A percentile compares a stretch with the other conserved stretches of the same genome.
These are phyloP conservation scores for Callimorpha dominula DNA, from an alignment of 2,888 invertebrate genomes.

Conservation along the genomic window DNA sequence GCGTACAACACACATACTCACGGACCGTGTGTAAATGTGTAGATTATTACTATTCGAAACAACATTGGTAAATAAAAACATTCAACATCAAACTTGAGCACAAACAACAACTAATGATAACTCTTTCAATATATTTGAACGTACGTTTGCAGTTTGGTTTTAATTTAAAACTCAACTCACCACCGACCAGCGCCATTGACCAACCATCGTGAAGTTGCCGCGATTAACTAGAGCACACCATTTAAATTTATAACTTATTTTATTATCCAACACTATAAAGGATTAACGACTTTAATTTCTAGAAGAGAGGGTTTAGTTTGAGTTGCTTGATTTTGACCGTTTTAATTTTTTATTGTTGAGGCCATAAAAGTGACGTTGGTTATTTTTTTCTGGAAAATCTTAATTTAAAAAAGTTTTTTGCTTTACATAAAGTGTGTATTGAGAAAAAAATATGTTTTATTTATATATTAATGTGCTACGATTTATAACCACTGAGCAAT, in stretches of 20 bases:
- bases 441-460: too few relatives aligned
- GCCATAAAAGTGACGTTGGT: constrained; percentile 27
- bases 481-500: too few relatives aligned
- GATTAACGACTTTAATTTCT: constrained; percentile 28
- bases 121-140: constrained; percentile 15
- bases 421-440: not conserved
- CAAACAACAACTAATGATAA: not conserved
- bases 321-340: constrained; percentile 11
- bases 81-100: not conserved
- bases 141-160: constrained; percentile 15
- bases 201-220: constrained; percentile 26
- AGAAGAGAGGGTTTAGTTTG: constrained; percentile 29
- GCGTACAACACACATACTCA: not conserved
- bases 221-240: constrained; percentile 28
- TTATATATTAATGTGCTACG: too few relatives aligned
- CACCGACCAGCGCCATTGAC: constrained; percentile 23
- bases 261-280: constrained; percentile 19
- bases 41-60: not conserved
- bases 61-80: not conserved
- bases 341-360: constrained; percentile 28
- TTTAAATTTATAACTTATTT: constrained; percentile 47
- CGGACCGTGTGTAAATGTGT: not conserved
- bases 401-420: too few relatives aligned
- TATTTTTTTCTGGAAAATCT: not conserved
- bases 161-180: constrained; percentile 43